Percentiles rank a stretch among this genome's conserved stretches.
Evolutionary conservation across 2,888 invertebrate genomes (phyloP).

Genomic region (Caenorhabditis sp.): DNA sequence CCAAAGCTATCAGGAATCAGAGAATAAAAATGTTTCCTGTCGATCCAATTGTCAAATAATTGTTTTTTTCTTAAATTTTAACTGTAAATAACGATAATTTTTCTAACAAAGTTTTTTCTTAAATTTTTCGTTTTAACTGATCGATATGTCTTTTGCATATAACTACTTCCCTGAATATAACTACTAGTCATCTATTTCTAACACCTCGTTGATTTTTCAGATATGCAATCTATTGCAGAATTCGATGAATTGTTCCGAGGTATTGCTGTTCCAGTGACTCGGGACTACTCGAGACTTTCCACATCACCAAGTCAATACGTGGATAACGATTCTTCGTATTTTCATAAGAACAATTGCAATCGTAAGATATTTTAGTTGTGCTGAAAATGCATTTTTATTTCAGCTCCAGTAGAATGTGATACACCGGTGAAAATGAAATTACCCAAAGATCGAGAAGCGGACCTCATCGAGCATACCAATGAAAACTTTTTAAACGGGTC

Average conservation of each 20-base stretch:
- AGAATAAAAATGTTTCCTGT: neutral
- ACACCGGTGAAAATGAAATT: slow-evolving; percentile 33
- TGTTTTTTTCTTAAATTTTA: slow-evolving; percentile 2
- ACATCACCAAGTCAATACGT: slow-evolving; percentile 36
- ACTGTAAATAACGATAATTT: slow-evolving; percentile 1
- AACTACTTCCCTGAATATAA: slow-evolving; percentile 3
- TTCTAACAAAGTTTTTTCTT: neutral
- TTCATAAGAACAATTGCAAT: slow-evolving; percentile 13
- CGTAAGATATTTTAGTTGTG: slow-evolving; percentile 7
- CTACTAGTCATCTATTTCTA: too few relatives aligned
- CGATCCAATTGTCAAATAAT: neutral
- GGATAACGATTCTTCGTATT: slow-evolving; percentile 30
- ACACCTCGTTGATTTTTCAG: too few relatives aligned
- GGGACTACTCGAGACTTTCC: slow-evolving; percentile 35
- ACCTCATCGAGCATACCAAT: neutral
- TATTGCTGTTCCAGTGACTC: slow-evolving; percentile 28
- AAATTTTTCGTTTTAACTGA: too few relatives aligned
- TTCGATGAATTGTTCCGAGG: slow-evolving; percentile 33
- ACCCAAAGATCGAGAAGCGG: neutral
- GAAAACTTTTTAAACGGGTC: neutral
- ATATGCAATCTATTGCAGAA: slow-evolving; percentile 12
- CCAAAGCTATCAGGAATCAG: neutral
- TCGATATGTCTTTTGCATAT: too few relatives aligned
- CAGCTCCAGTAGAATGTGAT: slow-evolving; percentile 26
- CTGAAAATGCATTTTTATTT: neutral